Evolutionary conservation across 2,113 vertebrate genomes (phyloP).

Genomic region (Gasterosteus aculeatus): DNA sequence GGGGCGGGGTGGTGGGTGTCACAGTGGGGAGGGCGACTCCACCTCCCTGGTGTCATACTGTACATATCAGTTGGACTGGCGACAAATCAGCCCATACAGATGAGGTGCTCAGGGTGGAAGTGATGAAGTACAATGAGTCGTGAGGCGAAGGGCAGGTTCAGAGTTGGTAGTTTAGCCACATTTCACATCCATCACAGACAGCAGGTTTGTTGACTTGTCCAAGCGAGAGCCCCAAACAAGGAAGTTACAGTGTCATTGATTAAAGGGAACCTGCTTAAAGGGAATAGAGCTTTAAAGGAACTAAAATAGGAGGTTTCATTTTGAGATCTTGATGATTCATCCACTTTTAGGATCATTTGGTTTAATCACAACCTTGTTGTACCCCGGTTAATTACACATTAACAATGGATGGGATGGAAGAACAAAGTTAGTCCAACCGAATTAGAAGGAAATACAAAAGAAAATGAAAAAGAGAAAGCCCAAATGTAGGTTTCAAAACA

Average conservation of each 20-base stretch:
- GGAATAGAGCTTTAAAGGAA: not conserved
- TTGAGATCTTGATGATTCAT: not conserved
- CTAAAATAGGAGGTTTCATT: not conserved
- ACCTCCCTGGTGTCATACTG: constrained; percentile 29
- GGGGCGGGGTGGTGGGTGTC: constrained; percentile 39
- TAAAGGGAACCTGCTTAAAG: not conserved
- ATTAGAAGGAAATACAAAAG: not conserved
- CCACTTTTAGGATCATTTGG: not conserved
- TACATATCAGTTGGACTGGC: constrained; percentile 14
- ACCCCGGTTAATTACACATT: not conserved
- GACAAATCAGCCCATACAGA: constrained; percentile 43
- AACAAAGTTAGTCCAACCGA: no score
- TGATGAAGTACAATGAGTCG: not conserved
- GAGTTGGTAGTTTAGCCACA: not conserved
- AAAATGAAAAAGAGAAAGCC: not conserved
- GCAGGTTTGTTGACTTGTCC: not conserved
- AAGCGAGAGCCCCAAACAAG: not conserved
- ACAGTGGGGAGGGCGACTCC: constrained; percentile 30
- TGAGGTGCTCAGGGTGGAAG: constrained; percentile 23
- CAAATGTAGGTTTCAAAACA: not conserved
- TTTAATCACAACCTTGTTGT: not conserved
- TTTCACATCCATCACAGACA: not conserved
- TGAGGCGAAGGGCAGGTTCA: not conserved
- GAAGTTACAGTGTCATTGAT: not conserved
- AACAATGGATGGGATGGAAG: not conserved